A percentile compares a stretch with the other conserved stretches of the same genome.
These are phyloP conservation scores for Charina bottae DNA, from an alignment of 2,113 vertebrate genomes.

Conservation along the genomic window DNA sequence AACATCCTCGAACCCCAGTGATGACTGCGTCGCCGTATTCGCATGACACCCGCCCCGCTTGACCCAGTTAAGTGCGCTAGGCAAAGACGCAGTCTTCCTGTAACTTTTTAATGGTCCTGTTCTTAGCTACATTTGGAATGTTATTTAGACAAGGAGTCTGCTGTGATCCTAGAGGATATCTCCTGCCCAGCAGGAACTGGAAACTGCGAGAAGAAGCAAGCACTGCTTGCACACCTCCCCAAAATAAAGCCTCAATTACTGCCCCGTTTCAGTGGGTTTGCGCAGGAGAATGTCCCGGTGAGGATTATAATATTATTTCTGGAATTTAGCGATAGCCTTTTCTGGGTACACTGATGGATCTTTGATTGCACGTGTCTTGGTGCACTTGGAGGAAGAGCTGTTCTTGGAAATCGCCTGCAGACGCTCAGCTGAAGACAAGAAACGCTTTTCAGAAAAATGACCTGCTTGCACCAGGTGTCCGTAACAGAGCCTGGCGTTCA, in stretches of 20 bases:
- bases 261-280: background rate
- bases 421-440: background rate
- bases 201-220: background rate
- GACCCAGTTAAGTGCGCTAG: background rate
- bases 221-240: background rate
- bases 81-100: too few relatives aligned
- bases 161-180: background rate
- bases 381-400: too few relatives aligned
- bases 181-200: background rate
- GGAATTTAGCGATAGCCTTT: background rate
- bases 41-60: background rate
- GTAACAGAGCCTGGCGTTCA: too few relatives aligned
- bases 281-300: background rate
- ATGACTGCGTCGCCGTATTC: background rate
- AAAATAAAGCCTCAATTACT: background rate
- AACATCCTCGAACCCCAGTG: background rate
- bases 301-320: background rate
- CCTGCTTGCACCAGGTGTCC: too few relatives aligned
- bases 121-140: background rate
- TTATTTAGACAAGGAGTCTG: background rate
- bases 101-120: background rate
- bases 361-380: too few relatives aligned
- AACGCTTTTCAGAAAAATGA: background rate
- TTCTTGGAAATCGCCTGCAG: background rate
- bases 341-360: too few relatives aligned